Percentiles rank a stretch among this genome's conserved stretches.
phyloP scores from a whole-genome alignment of 2,888 invertebrate species.

The Cryptophagus acutangulus region DNA sequence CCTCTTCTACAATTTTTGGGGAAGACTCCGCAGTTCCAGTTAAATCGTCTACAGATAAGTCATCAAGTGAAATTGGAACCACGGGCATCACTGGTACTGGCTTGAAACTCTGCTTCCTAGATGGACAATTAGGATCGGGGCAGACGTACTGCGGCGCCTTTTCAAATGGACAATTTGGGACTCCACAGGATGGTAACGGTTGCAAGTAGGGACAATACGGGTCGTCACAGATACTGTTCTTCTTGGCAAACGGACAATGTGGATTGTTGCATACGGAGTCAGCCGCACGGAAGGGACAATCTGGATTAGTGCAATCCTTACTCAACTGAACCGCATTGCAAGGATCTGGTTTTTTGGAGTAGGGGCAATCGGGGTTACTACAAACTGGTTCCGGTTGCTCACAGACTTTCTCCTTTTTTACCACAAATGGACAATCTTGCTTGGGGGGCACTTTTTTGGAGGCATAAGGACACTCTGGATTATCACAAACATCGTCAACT shows the following conservation, averaged over 20 bases:
- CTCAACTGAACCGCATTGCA: no score
- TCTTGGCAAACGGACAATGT: slow-evolving; percentile 17
- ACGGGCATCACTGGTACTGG: no score
- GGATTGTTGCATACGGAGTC: slow-evolving; percentile 14
- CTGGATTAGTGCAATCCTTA: slow-evolving; percentile 18
- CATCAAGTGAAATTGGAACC: no score
- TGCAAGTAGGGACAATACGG: slow-evolving; percentile 29
- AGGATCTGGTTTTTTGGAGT: slow-evolving; percentile 11
- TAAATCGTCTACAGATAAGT: no score
- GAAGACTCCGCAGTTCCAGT: no score
- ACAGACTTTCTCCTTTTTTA: no score
- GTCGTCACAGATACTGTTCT: slow-evolving; percentile 23
- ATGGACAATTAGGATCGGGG: slow-evolving; percentile 13
- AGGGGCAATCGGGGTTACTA: slow-evolving; percentile 27
- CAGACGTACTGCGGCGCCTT: neutral
- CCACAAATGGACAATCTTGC: no score
- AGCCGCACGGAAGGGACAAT: slow-evolving; percentile 14
- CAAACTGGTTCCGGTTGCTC: no score
- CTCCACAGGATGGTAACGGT: slow-evolving; percentile 28
- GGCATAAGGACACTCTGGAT: slow-evolving; percentile 14
- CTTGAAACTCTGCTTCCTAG: slow-evolving; percentile 2
- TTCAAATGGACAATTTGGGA: slow-evolving; percentile 29
- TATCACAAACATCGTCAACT: slow-evolving; percentile 9
- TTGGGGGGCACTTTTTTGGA: no score
- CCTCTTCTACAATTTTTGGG: no score